A percentile compares a stretch with the other conserved stretches of the same genome.
These are phyloP conservation scores for Oreochromis grahami DNA, from an alignment of 2,797 vertebrate species.

Conservation along the genomic window DNA sequence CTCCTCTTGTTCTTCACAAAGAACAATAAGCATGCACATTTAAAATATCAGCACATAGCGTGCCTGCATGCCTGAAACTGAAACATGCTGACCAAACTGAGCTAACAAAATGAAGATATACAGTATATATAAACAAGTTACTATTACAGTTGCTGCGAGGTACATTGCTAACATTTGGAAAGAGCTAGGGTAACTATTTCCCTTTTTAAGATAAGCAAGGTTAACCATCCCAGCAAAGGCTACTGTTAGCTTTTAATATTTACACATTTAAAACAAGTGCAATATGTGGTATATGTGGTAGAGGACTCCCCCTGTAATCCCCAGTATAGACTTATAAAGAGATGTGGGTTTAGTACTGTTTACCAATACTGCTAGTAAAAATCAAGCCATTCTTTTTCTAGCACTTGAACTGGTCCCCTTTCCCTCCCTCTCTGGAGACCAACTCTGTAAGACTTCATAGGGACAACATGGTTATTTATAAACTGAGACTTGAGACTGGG, in stretches of 20 bases:
- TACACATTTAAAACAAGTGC: neutral
- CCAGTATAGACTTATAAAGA: neutral
- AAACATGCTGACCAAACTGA: neutral
- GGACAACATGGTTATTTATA: conserved; percentile 56
- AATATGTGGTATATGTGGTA: neutral
- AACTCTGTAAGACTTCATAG: conserved; percentile 20
- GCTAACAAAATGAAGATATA: neutral
- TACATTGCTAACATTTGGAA: neutral
- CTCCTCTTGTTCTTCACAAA: neutral
- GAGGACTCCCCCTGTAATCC: neutral
- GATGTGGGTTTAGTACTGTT: neutral
- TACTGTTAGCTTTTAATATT: neutral
- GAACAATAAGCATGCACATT: neutral
- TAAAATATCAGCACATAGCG: neutral
- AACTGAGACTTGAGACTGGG: conserved; percentile 22
- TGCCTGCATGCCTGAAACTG: neutral
- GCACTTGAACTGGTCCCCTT: neutral
- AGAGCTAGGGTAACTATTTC: neutral
- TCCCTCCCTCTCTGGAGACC: neutral
- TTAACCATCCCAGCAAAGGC: neutral
- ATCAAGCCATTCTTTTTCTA: neutral
- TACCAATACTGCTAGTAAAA: neutral
- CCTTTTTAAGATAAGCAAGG: neutral
- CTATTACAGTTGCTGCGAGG: neutral
- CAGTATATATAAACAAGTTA: neutral